Evolutionary conservation across 2,888 invertebrate genomes (phyloP).

Genomic region (Sialis lutaria): DNA sequence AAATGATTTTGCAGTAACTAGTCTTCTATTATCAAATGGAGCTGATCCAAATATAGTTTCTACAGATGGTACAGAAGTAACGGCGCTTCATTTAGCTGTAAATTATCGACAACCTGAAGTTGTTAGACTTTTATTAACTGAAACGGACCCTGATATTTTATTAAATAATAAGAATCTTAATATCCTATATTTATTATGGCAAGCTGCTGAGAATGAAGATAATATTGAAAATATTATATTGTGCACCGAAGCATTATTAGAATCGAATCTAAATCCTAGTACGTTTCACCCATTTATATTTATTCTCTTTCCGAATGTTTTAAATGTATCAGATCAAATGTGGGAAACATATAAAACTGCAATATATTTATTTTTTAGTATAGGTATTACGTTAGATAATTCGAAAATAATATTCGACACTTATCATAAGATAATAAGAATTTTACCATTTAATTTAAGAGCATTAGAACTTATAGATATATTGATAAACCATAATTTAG

Average conservation of each 20-base stretch:
- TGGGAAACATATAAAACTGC: conserved; percentile 1
- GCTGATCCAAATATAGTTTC: conserved; percentile 7
- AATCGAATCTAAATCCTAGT: background rate
- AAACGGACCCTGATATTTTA: conserved; percentile 2
- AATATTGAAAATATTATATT: no score
- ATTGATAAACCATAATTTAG: conserved; percentile 1
- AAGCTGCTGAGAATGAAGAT: no score
- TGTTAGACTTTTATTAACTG: conserved; percentile 5
- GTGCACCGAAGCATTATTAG: background rate
- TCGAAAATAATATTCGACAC: background rate
- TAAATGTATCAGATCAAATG: background rate
- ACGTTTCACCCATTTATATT: background rate
- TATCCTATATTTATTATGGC: no score
- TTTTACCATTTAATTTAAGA: background rate
- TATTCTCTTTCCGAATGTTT: no score
- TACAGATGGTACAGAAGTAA: conserved; percentile 3
- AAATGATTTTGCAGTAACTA: conserved; percentile 5
- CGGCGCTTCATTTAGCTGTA: conserved; percentile 8
- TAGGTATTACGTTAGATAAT: conserved; percentile 1
- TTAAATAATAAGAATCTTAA: no score
- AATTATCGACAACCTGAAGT: conserved; percentile 3
- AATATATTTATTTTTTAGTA: conserved; percentile 1
- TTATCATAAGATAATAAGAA: background rate
- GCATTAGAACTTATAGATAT: background rate
- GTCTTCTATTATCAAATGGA: conserved; percentile 4